phyloP scores from a whole-genome alignment of 2,888 invertebrate genomes.

The Aplocera efformata region DNA sequence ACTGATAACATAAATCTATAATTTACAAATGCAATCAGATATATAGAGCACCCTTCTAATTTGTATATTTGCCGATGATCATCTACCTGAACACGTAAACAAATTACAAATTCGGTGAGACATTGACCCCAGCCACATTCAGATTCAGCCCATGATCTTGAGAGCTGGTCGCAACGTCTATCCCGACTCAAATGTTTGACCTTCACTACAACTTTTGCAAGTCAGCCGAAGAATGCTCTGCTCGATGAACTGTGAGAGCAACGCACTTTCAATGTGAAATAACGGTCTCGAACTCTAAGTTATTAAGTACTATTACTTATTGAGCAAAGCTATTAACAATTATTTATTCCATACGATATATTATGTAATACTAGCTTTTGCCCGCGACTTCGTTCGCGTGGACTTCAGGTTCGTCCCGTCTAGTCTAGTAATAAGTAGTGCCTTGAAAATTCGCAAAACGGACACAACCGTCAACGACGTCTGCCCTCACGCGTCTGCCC shows the following conservation, averaged over 20 bases:
- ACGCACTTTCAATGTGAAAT: slow-evolving; percentile 58
- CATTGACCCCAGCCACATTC: slow-evolving; percentile 6
- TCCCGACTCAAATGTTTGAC: slow-evolving; percentile 50
- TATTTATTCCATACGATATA: no score
- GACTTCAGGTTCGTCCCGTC: no score
- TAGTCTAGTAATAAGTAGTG: no score
- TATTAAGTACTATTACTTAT: slow-evolving; percentile 30
- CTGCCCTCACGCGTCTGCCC: no score
- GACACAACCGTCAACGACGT: no score
- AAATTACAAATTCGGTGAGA: slow-evolving; percentile 4
- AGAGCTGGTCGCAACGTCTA: slow-evolving; percentile 9
- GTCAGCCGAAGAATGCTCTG: slow-evolving; percentile 38
- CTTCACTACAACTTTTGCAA: slow-evolving; percentile 46
- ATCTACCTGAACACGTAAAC: neutral
- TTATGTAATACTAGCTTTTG: no score
- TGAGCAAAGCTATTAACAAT: slow-evolving; percentile 1
- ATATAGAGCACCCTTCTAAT: no score
- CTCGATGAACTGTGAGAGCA: slow-evolving; percentile 55
- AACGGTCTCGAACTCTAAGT: slow-evolving; percentile 45
- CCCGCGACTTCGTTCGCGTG: no score
- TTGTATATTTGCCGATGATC: no score
- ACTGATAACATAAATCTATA: no score
- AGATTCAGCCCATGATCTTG: slow-evolving; percentile 12
- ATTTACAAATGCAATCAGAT: no score
- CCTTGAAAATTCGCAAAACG: no score